Evolutionary conservation across 2,113 vertebrate genomes (phyloP).

Genomic region (Columbina picui): DNA sequence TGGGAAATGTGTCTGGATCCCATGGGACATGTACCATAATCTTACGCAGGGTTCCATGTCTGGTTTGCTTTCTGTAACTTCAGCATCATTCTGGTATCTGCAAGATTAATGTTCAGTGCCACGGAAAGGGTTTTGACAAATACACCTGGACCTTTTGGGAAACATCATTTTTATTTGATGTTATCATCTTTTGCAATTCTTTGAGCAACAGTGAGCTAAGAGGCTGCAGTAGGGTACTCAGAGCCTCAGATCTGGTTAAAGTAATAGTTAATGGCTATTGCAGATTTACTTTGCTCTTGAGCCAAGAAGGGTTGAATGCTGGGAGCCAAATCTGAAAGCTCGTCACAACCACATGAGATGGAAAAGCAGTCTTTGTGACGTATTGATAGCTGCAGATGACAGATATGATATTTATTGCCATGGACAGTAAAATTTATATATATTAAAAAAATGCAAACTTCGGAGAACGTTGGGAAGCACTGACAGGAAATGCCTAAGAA

Average conservation of each 20-base stretch:
- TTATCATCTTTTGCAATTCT: neutral
- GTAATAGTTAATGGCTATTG: constrained; percentile 58
- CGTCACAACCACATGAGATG: constrained; percentile 33
- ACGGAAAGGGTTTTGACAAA: neutral
- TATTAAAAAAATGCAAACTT: constrained; percentile 61
- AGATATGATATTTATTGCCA: constrained; percentile 68
- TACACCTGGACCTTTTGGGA: neutral
- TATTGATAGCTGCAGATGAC: constrained; percentile 65
- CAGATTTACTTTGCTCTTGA: constrained; percentile 57
- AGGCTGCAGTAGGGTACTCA: neutral
- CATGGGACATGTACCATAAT: accelerated
- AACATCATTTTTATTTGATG: neutral
- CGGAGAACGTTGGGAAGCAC: constrained; percentile 28
- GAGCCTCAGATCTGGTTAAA: constrained; percentile 48
- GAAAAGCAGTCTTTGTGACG: constrained; percentile 55
- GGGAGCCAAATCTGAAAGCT: constrained; percentile 71
- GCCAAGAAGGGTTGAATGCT: constrained; percentile 61
- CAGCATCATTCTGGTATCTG: neutral
- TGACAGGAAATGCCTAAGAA: constrained; percentile 57
- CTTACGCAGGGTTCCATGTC: neutral
- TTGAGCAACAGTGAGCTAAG: neutral
- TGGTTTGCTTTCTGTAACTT: neutral
- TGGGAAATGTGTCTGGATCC: accelerated
- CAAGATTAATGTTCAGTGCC: neutral
- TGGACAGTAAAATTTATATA: constrained; percentile 67